Conservation (phyloP, 1,140 invertebrate genomes). For the Uloborus diversus region DNA sequence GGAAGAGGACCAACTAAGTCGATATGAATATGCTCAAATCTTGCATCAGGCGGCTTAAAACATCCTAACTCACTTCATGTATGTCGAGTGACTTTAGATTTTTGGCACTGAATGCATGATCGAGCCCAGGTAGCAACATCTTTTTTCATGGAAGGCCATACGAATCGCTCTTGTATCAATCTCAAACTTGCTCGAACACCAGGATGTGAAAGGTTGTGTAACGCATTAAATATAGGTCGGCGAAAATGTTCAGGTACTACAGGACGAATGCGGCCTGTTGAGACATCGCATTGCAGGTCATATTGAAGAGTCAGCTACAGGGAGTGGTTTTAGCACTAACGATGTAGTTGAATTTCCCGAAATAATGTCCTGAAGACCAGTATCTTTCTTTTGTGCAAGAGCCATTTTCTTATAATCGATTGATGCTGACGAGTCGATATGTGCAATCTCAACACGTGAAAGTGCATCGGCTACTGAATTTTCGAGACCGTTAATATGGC, state of each 20-base stretch:
- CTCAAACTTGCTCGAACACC: conserved; percentile 7
- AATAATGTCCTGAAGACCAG: background rate
- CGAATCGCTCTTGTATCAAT: background rate
- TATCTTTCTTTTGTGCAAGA: background rate
- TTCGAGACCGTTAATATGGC: no score
- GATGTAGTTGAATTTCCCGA: no score
- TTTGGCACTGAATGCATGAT: background rate
- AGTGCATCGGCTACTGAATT: no score
- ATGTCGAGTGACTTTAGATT: background rate
- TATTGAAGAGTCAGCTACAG: no score
- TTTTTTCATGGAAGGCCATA: conserved; percentile 30
- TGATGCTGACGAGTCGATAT: no score
- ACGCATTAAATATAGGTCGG: no score
- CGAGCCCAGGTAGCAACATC: background rate
- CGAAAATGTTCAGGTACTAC: no score
- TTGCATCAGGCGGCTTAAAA: background rate
- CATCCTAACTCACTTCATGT: background rate
- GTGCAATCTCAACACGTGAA: no score
- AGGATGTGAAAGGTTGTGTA: conserved; percentile 27
- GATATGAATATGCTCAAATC: conserved; percentile 66
- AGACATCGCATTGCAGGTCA: no score
- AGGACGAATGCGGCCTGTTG: no score
- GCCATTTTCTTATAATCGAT: background rate
- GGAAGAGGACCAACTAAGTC: conserved; percentile 68
- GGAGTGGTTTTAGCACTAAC: no score